Evolutionary conservation across 2,113 vertebrate species (phyloP).

Genomic region (Gasterosteus nipponicus): DNA sequence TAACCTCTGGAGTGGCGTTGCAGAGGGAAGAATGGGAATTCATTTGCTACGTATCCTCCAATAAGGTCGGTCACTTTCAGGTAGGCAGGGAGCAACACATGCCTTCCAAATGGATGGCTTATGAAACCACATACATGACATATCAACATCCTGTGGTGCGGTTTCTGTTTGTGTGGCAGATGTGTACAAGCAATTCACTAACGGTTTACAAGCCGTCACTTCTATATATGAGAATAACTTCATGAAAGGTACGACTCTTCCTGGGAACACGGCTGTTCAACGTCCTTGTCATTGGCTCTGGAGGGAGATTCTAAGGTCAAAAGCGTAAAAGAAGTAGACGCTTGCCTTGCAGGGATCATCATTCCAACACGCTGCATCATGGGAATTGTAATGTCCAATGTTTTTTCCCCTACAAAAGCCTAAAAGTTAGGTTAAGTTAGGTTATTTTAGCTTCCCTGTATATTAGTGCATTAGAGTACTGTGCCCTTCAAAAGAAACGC

Average conservation of each 20-base stretch:
- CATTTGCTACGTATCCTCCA: conserved; percentile 49
- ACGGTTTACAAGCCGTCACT: neutral
- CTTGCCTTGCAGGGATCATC: neutral
- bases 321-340: neutral
- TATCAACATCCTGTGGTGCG: neutral
- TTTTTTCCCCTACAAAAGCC: neutral
- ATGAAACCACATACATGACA: neutral
- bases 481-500: neutral
- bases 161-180: neutral
- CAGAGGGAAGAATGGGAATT: conserved; percentile 61
- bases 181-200: conserved; percentile 4
- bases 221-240: neutral
- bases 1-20: conserved; percentile 69
- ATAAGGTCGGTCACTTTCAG: conserved; percentile 51
- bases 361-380: neutral
- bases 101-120: neutral
- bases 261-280: neutral
- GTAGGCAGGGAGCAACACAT: conserved; percentile 32
- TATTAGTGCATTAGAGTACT: neutral
- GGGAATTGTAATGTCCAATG: neutral
- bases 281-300: neutral
- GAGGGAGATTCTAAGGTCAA: neutral
- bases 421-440: neutral
- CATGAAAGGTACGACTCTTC: neutral
- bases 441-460: neutral